Percentiles rank a stretch among this genome's conserved stretches.
Evolutionary conservation across 2,888 invertebrate genomes (phyloP).

Genomic region (Diabrotica balteata): DNA sequence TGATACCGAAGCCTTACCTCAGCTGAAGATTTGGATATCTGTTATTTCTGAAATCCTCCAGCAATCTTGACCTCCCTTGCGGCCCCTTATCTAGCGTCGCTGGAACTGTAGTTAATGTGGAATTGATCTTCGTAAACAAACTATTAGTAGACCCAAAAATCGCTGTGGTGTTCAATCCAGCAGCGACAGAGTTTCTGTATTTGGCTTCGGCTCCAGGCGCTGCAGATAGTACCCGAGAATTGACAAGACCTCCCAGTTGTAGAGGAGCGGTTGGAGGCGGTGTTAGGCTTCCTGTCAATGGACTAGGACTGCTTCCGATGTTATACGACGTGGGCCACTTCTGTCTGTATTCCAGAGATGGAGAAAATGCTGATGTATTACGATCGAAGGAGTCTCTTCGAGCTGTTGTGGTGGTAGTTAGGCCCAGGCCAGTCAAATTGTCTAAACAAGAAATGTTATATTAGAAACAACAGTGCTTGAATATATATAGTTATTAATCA

Average conservation of each 20-base stretch:
- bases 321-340: slow-evolving; percentile 68
- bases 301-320: slow-evolving; percentile 63
- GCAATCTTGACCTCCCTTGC: slow-evolving; percentile 83
- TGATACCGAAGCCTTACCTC: slow-evolving; percentile 51
- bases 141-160: slow-evolving; percentile 82
- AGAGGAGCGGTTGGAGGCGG: slow-evolving; percentile 73
- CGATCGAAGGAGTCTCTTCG: slow-evolving; percentile 82
- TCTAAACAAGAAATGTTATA: slow-evolving; percentile 35
- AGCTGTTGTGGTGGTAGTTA: slow-evolving; percentile 70
- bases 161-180: slow-evolving; percentile 70
- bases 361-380: slow-evolving; percentile 78
- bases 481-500: too few species aligned
- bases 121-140: slow-evolving; percentile 73
- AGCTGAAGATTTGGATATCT: slow-evolving; percentile 88
- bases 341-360: slow-evolving; percentile 73
- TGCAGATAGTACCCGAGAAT: slow-evolving; percentile 68
- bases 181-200: slow-evolving; percentile 74
- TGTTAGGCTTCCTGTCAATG: slow-evolving; percentile 66
- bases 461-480: too few species aligned
- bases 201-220: slow-evolving; percentile 94
- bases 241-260: slow-evolving; percentile 73
- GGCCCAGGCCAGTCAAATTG: slow-evolving; percentile 65
- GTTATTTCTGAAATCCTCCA: slow-evolving; percentile 95
- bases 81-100: slow-evolving; percentile 61
- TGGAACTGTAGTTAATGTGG: slow-evolving; percentile 52